Conservation (phyloP, 2,113 vertebrate genomes). For the Platanista minor region DNA sequence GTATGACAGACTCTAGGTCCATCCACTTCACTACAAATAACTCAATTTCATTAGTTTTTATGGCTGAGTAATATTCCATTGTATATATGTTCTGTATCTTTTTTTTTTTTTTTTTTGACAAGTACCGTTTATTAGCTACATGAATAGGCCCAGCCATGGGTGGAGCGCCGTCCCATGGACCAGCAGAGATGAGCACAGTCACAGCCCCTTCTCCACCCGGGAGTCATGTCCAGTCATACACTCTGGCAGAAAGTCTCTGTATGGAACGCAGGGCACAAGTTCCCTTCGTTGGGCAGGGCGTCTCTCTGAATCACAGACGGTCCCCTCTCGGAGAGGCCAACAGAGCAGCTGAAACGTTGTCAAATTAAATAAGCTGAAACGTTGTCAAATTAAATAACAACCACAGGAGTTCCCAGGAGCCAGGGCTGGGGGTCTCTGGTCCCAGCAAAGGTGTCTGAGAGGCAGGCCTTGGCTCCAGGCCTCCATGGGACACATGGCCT, state of each 20-base stretch:
- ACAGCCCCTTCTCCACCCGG: not conserved
- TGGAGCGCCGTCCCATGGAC: not conserved
- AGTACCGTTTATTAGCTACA: slow-evolving; percentile 50
- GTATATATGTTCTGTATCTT: too few species aligned
- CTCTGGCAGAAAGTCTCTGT: not conserved
- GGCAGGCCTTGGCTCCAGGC: not conserved
- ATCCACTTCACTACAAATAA: too few species aligned
- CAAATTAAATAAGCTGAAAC: slow-evolving; percentile 36
- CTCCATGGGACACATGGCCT: fast-evolving
- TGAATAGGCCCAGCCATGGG: not conserved
- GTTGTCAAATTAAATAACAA: too few species aligned
- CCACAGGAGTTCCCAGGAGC: not conserved
- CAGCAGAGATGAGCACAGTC: not conserved
- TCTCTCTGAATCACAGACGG: not conserved
- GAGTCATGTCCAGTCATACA: not conserved
- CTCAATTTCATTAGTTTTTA: too few species aligned
- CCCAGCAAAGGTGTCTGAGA: not conserved
- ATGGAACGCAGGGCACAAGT: not conserved
- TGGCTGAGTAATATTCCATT: too few species aligned
- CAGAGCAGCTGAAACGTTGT: not conserved
- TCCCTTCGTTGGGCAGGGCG: not conserved
- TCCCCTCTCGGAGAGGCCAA: not conserved
- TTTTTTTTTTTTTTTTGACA: too few species aligned
- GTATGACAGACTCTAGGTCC: too few species aligned
- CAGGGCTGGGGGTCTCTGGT: not conserved